Base-by-base conservation (phyloP, 2,113 vertebrate species). In the Ctenomys sociabilis region DNA sequence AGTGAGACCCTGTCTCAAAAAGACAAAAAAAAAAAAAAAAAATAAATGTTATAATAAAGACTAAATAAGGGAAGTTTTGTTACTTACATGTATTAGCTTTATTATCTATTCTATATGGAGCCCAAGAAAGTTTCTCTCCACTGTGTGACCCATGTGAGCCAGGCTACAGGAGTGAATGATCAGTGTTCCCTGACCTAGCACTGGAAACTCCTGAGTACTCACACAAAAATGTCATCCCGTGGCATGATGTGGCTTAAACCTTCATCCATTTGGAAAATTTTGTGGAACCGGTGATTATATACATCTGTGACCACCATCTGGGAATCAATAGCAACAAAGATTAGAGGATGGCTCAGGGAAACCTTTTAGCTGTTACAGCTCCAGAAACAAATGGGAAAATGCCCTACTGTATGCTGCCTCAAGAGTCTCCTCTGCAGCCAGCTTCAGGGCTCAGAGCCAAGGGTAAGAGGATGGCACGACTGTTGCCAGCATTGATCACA, bases 291-390 rank as follows among this genome's bases (percentile, higher is more conserved):
- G 96, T 99, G 99, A 98, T 99, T 99, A 98, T 99, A 99, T 96
- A 99, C 99, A 54, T 99, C 99, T 61, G 99, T 99, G 97, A 99
- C 99, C 98, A 99, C 99, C 99, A 99, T 99, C 99, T 99, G 97
- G 91, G 97, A 98, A 97, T 61, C 96, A 98, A 97, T 3, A 97
- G 97, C 73, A 86, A 94, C 43, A 95, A 95, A 90, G 22, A 78
- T 96, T 86, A 95, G 7, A 70, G 84, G 19, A 30, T 30, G 52
- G 68, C 64, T 63, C 83, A 78, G 64, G 61, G 57, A 9, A 7
- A 30, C 14, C 64, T 43, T 73, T 26, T 61, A 37, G 91, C n/a
- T 92, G 54, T 68, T n/a, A 94, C n/a, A 61, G 61, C 59, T 26
- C 54, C 54, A 93, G n/a, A 77, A 68, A 66, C 57, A 64, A 70